phyloP scores from a whole-genome alignment of 1,140 invertebrate genomes.

The Copidosoma floridanum region DNA sequence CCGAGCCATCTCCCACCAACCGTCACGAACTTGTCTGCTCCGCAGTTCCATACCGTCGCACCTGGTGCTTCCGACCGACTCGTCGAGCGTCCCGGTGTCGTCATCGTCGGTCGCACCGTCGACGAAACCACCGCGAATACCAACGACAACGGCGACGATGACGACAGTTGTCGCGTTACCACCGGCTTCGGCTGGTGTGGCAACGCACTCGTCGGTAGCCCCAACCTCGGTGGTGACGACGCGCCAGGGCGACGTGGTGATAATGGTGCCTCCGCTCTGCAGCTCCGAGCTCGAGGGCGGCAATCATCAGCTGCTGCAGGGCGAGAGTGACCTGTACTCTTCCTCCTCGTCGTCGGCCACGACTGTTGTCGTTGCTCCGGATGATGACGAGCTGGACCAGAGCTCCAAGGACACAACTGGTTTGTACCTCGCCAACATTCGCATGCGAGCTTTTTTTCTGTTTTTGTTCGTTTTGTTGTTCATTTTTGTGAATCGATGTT shows the following conservation, averaged over 20 bases:
- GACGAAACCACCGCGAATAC: slow-evolving; percentile 25
- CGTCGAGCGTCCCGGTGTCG: slow-evolving; percentile 20
- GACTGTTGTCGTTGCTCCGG: neutral
- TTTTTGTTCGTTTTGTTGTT: neutral
- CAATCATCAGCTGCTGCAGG: no score
- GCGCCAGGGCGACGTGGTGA: slow-evolving; percentile 61
- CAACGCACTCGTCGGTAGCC: slow-evolving; percentile 13
- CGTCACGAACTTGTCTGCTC: neutral
- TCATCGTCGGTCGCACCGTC: slow-evolving; percentile 26
- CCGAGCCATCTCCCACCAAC: neutral
- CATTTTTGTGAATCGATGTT: neutral
- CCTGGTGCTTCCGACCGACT: slow-evolving; percentile 50
- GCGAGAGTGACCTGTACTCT: neutral
- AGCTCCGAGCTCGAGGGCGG: no score
- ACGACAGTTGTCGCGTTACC: slow-evolving; percentile 19
- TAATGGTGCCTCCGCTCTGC: slow-evolving; percentile 60
- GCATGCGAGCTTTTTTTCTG: no score
- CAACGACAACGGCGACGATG: no score
- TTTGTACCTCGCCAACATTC: no score
- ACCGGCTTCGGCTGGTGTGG: slow-evolving; percentile 25
- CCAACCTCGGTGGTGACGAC: slow-evolving; percentile 29
- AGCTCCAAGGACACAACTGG: slow-evolving; percentile 34
- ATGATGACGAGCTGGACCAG: slow-evolving; percentile 21
- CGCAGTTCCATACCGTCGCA: slow-evolving; percentile 60
- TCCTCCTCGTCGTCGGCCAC: neutral